Percentiles rank a stretch among this genome's conserved stretches.
phyloP scores from a whole-genome alignment of 2,888 invertebrate genomes.

The Acanthosepion esculentum region DNA sequence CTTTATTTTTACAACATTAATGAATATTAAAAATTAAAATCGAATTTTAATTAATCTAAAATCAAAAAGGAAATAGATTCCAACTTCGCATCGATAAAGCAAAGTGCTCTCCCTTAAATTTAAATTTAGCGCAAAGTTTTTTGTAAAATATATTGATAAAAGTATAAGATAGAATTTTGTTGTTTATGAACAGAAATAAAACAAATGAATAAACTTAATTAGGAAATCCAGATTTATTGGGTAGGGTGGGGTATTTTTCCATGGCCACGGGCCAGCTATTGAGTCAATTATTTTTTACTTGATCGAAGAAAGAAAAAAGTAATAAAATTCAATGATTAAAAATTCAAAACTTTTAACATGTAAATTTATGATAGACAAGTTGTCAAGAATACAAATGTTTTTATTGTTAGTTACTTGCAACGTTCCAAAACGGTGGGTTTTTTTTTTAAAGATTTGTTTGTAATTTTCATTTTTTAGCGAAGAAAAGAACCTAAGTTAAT shows the following conservation, averaged over 20 bases:
- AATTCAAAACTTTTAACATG: too few relatives aligned
- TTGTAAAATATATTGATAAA: neutral
- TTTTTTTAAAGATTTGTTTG: neutral
- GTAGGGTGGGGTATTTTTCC: too few relatives aligned
- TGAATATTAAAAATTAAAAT: neutral
- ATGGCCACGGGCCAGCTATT: too few relatives aligned
- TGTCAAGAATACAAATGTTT: too few relatives aligned
- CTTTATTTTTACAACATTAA: neutral
- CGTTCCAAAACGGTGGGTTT: neutral
- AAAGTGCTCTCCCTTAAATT: neutral
- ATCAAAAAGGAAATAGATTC: neutral
- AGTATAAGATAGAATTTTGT: neutral
- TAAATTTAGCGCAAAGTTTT: too few relatives aligned
- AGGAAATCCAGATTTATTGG: too few relatives aligned
- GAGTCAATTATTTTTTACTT: too few relatives aligned
- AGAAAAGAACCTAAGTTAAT: neutral
- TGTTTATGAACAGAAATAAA: neutral
- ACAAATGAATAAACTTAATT: too few relatives aligned
- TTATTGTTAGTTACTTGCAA: too few relatives aligned
- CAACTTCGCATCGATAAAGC: neutral
- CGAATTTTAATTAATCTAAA: neutral
- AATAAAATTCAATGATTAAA: too few relatives aligned
- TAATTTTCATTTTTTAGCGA: neutral
- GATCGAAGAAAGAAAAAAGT: too few relatives aligned
- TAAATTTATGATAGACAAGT: too few relatives aligned